These are phyloP conservation scores for Pseudopleuronectes americanus DNA, from an alignment of 2,797 vertebrate genomes.

Conservation along the genomic window DNA sequence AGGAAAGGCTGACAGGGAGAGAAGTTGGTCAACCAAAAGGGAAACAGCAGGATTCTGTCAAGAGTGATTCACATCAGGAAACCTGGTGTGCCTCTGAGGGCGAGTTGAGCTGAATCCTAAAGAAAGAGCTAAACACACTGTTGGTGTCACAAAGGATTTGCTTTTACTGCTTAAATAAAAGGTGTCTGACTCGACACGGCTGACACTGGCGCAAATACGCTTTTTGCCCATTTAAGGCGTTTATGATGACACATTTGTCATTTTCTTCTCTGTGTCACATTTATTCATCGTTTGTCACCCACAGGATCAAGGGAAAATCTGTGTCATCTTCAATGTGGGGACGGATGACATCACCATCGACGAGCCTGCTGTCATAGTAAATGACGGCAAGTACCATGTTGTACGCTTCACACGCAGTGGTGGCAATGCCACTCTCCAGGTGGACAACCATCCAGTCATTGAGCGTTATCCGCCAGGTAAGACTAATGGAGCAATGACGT, in stretches of 20 bases:
- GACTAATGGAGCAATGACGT: constrained; percentile 45
- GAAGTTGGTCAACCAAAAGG: constrained; percentile 73
- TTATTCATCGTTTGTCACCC: constrained; percentile 21
- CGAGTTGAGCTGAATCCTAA: constrained; percentile 64
- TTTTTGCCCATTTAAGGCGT: not conserved
- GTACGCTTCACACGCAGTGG: constrained; percentile 96
- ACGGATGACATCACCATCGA: constrained; percentile 95
- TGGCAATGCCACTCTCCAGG: constrained; percentile 95
- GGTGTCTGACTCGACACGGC: constrained; percentile 7
- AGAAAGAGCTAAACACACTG: constrained; percentile 60
- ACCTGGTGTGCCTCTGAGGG: constrained; percentile 58
- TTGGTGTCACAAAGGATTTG: constrained; percentile 59
- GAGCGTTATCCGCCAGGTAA: constrained; percentile 96
- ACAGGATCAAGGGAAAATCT: constrained; percentile 94
- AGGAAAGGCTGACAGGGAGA: constrained; percentile 52
- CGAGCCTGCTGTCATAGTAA: constrained; percentile 91
- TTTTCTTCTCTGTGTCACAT: not conserved
- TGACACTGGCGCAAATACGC: not conserved
- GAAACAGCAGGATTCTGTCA: constrained; percentile 81
- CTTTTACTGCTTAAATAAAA: constrained; percentile 39
- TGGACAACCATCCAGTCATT: constrained; percentile 96
- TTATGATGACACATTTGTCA: not conserved
- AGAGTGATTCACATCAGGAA: constrained; percentile 74
- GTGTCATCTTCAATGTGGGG: constrained; percentile 95
- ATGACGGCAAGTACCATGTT: constrained; percentile 96